phyloP scores from a whole-genome alignment of 2,113 vertebrate species.

The Halcyon malimbica region DNA sequence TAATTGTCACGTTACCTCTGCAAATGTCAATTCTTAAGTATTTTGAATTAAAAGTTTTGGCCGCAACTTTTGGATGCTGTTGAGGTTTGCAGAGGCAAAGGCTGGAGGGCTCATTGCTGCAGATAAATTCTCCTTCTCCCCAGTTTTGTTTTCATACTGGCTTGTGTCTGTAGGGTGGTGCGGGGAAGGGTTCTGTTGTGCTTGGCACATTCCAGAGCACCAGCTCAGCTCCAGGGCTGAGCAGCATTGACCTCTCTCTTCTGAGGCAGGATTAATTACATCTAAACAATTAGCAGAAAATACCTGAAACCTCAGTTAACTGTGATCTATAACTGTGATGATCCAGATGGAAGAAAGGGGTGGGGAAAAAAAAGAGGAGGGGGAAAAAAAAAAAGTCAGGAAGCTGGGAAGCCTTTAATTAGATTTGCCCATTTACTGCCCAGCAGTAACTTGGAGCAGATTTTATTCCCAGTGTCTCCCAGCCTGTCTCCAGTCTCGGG shows the following conservation, averaged over 20 bases:
- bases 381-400: too few species aligned
- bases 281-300: neutral
- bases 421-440: slow-evolving; percentile 9
- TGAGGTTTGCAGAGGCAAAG: neutral
- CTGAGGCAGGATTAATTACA: neutral
- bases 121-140: accelerated
- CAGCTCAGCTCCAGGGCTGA: neutral
- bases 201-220: neutral
- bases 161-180: accelerated
- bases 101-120: neutral
- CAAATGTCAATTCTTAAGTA: slow-evolving; percentile 12
- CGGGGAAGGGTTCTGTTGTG: neutral
- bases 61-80: neutral
- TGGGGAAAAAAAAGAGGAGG: accelerated
- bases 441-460: neutral
- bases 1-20: slow-evolving; percentile 46
- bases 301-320: neutral
- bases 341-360: neutral
- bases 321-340: neutral
- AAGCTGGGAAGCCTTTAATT: neutral
- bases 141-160: accelerated
- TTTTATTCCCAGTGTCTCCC: neutral
- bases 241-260: neutral
- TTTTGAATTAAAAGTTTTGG: neutral
- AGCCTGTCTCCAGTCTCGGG: neutral